A percentile compares a stretch with the other conserved stretches of the same genome.
phyloP scores from a whole-genome alignment of 2,113 vertebrate species.

The Sakesphorus luctuosus region DNA sequence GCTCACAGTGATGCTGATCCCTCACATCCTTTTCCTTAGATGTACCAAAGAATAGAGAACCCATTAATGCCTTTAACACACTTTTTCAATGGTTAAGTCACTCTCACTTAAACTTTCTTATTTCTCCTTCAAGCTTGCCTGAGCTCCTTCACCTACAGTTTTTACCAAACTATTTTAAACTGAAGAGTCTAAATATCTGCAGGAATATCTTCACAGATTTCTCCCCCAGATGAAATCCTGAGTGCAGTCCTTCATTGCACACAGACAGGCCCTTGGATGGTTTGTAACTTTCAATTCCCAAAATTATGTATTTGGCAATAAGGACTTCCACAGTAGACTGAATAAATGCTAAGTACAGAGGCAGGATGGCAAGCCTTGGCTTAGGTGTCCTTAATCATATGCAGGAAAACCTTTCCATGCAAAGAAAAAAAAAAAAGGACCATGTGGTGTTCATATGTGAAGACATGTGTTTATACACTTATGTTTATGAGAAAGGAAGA shows the following conservation, averaged over 20 bases:
- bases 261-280: neutral
- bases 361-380: neutral
- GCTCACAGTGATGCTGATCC: neutral
- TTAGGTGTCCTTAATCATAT: neutral
- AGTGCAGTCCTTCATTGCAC: neutral
- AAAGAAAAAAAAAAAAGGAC: neutral
- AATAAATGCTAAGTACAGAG: neutral
- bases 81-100: neutral
- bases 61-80: neutral
- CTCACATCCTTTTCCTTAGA: neutral
- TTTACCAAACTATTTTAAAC: neutral
- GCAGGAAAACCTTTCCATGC: neutral
- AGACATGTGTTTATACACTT: neutral
- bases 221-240: neutral
- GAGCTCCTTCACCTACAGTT: neutral
- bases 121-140: neutral
- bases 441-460: neutral
- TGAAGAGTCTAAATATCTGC: neutral
- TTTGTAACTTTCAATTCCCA: neutral
- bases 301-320: neutral
- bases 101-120: neutral
- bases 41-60: neutral
- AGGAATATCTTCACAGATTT: neutral
- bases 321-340: neutral
- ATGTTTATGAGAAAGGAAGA: neutral